Evolutionary conservation across 2,113 vertebrate genomes (phyloP), one percentile per base, ranked within the genome.

Genomic region (Nyctereutes procyonoides): DNA sequence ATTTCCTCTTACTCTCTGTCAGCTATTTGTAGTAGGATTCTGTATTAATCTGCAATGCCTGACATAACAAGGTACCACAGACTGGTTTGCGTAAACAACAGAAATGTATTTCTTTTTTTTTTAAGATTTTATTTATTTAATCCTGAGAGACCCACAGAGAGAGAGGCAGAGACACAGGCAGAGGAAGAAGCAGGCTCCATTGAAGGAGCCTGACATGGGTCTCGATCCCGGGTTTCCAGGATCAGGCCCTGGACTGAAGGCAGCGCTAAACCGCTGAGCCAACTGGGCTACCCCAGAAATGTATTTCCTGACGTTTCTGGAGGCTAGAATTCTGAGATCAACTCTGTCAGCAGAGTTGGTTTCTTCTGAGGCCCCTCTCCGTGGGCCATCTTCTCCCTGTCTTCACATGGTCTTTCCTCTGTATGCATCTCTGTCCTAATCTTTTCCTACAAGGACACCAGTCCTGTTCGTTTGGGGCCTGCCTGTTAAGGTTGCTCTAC

Each of bases 1-100:
- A 20, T 58, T 20, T 90, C 74, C 28, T 95, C 62, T 96, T 93
- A 88, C 5, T 95, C 83, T 87, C 12, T 85, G 65, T 74, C 80
- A 92, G 17, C 77, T 80, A 3, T 90, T 86, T 58, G 22, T 90
- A 87, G 13, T 74, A 93, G 71, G 38, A n/a, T 20, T 11, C 3
- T 79, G 5, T 51, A 56, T 85, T 81, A n/a, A 48, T 76, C 35
- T 63, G 55, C 55, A 83, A 12, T n/a, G 24, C 32, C 88, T 79
- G 19, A 32, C 22, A 4, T 85, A 93, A 32, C 69, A 53, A 90
- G 60, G 43, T n/a, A 74, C 35, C 62, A 69, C 26, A 85, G 43
- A 63, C 60, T 17, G 26, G 2, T 26, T 76, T 28, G 32, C 35
- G 24, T 85, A 88, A 88, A 22, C 58, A 84, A 32, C 19, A 43